Percentiles rank a stretch among this genome's conserved stretches.
Conservation (phyloP, 1,140 invertebrate genomes). For the Pseudomyrmex cubaensis region DNA sequence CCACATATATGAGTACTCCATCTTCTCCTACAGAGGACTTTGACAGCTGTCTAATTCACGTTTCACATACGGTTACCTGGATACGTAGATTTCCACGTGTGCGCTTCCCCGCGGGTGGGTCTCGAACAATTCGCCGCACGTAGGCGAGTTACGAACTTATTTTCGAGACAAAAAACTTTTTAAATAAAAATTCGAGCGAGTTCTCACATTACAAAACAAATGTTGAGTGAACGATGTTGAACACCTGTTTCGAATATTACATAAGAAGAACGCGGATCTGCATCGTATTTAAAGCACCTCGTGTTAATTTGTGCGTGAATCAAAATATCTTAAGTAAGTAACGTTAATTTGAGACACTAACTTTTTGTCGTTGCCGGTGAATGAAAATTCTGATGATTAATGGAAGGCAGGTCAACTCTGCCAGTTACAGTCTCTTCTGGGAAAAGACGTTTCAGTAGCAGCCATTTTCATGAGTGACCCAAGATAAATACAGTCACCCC, state of each 20-base stretch:
- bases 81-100: constrained; percentile 65
- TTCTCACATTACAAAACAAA: not conserved
- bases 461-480: constrained; percentile 22
- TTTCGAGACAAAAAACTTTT: constrained; percentile 44
- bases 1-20: constrained; percentile 76
- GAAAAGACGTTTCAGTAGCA: constrained; percentile 25
- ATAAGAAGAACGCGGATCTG: not conserved
- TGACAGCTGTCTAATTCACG: constrained; percentile 78
- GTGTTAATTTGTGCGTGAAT: too few species aligned
- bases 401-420: not conserved
- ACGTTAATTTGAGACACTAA: not conserved
- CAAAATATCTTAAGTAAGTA: too few species aligned
- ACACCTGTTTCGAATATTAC: not conserved
- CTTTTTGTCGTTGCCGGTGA: not conserved
- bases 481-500: constrained; percentile 34
- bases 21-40: constrained; percentile 75
- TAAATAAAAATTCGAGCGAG: not conserved
- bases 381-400: constrained; percentile 22
- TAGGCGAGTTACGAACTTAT: constrained; percentile 9
- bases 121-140: constrained; percentile 8
- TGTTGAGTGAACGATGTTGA: not conserved
- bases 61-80: constrained; percentile 70
- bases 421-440: constrained; percentile 28
- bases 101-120: constrained; percentile 8
- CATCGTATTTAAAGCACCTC: too few species aligned